Conservation (phyloP, 2,113 vertebrate species). For the human (Homo sapiens) region DNA sequence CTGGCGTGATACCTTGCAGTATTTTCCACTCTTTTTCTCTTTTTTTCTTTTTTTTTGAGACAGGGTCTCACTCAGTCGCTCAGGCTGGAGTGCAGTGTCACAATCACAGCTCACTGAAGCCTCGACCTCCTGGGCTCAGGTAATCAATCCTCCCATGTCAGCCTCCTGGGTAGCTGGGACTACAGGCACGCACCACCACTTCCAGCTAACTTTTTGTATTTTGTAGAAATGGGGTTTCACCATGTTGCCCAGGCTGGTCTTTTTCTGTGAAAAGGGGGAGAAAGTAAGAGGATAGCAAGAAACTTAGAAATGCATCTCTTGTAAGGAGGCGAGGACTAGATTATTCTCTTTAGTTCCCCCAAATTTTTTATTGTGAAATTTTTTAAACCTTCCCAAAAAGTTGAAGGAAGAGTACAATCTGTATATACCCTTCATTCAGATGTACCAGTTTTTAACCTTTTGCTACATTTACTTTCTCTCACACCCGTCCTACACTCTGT, state of each 20-base stretch:
- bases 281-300: not conserved
- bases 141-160: too few species aligned
- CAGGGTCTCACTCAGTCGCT: too few species aligned
- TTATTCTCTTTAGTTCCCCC: not conserved
- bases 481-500: too few species aligned
- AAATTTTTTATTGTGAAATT: not conserved
- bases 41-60: too few species aligned
- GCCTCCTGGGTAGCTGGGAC: too few species aligned
- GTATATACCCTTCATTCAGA: not conserved
- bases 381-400: not conserved
- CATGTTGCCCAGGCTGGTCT: too few species aligned
- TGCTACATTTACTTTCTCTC: not conserved
- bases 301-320: not conserved
- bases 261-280: not conserved
- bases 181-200: too few species aligned
- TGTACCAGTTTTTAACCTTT: conserved; percentile 9
- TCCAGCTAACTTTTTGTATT: too few species aligned
- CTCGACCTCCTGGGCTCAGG: too few species aligned
- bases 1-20: not conserved
- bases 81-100: too few species aligned
- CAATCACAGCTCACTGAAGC: too few species aligned
- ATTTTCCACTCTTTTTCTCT: not conserved
- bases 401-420: not conserved
- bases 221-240: too few species aligned
- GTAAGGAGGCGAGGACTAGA: not conserved